phyloP scores from a whole-genome alignment of 1,140 invertebrate genomes.

The Neuroterus valhalla region DNA sequence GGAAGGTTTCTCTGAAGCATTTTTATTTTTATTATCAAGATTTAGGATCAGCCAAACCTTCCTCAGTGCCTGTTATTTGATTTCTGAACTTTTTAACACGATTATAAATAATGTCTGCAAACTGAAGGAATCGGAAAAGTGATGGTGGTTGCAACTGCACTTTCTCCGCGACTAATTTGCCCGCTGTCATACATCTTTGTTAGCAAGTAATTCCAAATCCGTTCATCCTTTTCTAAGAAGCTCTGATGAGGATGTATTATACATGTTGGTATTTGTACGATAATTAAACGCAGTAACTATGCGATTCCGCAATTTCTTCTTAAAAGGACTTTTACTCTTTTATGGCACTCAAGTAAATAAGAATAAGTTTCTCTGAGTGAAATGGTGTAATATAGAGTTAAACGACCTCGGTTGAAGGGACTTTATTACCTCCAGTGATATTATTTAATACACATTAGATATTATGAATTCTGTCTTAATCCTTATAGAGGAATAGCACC shows the following conservation, averaged over 20 bases:
- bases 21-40: too few species aligned
- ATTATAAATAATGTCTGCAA: too few species aligned
- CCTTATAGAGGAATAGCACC: too few species aligned
- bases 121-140: too few species aligned
- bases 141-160: too few species aligned
- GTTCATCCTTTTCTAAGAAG: background rate
- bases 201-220: background rate
- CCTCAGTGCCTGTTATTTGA: too few species aligned
- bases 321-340: slow-evolving; percentile 15
- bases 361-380: slow-evolving; percentile 23
- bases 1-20: too few species aligned
- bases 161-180: background rate
- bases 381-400: background rate
- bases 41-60: too few species aligned
- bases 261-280: slow-evolving; percentile 1
- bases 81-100: too few species aligned
- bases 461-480: too few species aligned
- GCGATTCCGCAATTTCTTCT: background rate
- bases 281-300: slow-evolving; percentile 9
- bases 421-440: background rate
- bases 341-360: background rate
- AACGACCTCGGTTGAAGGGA: slow-evolving; percentile 1
- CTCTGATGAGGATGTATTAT: background rate
- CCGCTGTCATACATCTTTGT: background rate
- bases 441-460: background rate